Conservation (phyloP, 1,140 invertebrate species). For the Euura saliciscinereae region DNA sequence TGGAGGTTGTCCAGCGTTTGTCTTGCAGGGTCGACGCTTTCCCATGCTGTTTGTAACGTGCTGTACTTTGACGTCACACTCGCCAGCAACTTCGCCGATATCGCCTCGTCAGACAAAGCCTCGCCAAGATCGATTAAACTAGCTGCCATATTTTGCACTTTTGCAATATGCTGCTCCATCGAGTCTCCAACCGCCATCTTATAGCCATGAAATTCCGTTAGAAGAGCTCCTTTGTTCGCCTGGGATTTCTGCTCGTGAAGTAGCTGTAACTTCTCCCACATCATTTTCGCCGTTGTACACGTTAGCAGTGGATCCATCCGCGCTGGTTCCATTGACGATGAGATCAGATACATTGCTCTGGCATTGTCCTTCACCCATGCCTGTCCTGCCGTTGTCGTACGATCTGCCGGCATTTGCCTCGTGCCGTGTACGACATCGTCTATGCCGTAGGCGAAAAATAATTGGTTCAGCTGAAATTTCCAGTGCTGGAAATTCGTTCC, state of each 20-base stretch:
- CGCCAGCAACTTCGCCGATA: conserved; percentile 12
- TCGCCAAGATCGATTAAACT: background rate
- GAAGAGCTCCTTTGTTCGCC: conserved; percentile 10
- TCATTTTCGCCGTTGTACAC: conserved; percentile 11
- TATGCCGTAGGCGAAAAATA: background rate
- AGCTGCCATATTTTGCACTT: conserved; percentile 11
- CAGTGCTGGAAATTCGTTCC: conserved; percentile 12
- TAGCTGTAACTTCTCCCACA: conserved; percentile 12
- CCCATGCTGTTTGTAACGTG: no score
- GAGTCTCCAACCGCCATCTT: conserved; percentile 16
- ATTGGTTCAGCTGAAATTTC: conserved; percentile 7
- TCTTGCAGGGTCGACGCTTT: background rate
- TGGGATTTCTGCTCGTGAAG: conserved; percentile 18
- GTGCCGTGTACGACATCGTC: background rate
- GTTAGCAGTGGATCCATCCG: conserved; percentile 11
- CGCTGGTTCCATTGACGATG: conserved; percentile 12
- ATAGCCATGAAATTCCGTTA: conserved; percentile 13
- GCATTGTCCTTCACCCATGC: conserved; percentile 16
- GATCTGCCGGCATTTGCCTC: background rate
- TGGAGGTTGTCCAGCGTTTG: conserved; percentile 12
- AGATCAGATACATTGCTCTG: conserved; percentile 10
- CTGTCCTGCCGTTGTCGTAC: background rate
- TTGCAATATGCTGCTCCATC: conserved; percentile 10
- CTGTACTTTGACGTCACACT: conserved; percentile 9
- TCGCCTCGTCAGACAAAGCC: conserved; percentile 3